A percentile compares a stretch with the other conserved stretches of the same genome.
Conservation (phyloP, 2,797 vertebrate species). For the Epinephelus coioides region DNA sequence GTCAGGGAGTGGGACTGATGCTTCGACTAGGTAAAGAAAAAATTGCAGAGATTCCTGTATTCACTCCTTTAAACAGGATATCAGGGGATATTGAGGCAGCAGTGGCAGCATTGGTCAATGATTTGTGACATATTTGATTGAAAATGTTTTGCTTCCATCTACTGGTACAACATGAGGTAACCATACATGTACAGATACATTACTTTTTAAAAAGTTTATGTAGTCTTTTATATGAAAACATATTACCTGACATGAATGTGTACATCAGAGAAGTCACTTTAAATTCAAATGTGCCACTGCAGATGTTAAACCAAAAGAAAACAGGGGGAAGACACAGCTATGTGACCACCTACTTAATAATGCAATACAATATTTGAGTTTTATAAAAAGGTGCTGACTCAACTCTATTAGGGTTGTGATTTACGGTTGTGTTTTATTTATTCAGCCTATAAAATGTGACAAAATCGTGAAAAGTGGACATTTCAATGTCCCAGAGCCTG, state of each 20-base stretch:
- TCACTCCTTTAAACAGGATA: background rate
- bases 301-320: background rate
- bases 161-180: conserved; percentile 21
- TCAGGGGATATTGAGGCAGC: background rate
- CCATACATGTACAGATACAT: background rate
- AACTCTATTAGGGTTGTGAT: too few species aligned
- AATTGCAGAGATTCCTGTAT: background rate
- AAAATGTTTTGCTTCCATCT: conserved; percentile 48
- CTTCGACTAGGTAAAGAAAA: background rate
- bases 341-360: too few species aligned
- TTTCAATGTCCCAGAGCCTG: background rate
- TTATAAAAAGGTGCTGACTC: too few species aligned
- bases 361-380: too few species aligned
- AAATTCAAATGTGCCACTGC: background rate
- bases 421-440: background rate
- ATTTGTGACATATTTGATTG: background rate
- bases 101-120: background rate
- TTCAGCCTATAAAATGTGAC: background rate
- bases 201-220: background rate
- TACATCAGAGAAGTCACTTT: background rate
- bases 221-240: background rate
- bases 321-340: too few species aligned
- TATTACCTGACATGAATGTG: background rate
- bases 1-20: background rate
- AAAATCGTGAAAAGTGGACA: background rate